Evolutionary conservation across 2,888 invertebrate genomes (phyloP).

Genomic region (Lepas anatifera): DNA sequence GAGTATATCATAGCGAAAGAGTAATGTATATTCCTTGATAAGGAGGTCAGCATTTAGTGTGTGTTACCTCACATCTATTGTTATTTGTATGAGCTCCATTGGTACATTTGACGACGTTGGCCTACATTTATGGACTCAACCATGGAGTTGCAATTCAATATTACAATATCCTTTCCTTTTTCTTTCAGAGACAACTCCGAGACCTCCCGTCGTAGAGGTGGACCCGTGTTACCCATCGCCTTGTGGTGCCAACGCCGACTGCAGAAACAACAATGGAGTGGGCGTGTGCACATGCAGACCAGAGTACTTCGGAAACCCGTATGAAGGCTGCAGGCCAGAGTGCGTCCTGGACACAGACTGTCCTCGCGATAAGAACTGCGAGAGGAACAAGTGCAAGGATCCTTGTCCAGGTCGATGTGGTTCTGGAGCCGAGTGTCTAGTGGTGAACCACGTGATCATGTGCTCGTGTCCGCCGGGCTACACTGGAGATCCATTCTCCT

Average conservation of each 20-base stretch:
- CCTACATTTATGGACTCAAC: too few relatives aligned
- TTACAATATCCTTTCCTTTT: neutral
- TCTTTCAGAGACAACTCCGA: neutral
- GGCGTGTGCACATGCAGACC: constrained; percentile 68
- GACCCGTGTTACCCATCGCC: constrained; percentile 67
- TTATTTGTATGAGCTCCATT: too few relatives aligned
- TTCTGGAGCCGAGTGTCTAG: constrained; percentile 54
- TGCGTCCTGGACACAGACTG: constrained; percentile 68
- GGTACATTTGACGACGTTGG: too few relatives aligned
- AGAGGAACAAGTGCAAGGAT: constrained; percentile 49
- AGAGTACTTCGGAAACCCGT: constrained; percentile 43
- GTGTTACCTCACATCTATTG: too few relatives aligned
- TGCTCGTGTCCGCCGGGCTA: constrained; percentile 58
- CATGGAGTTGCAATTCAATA: too few relatives aligned
- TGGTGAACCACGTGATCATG: constrained; percentile 60
- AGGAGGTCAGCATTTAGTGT: too few relatives aligned
- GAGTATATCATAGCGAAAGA: too few relatives aligned
- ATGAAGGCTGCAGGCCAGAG: constrained; percentile 62
- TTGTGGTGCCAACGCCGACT: constrained; percentile 74
- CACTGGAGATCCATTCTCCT: constrained; percentile 51
- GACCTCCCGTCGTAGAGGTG: constrained; percentile 29
- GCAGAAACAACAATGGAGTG: constrained; percentile 58
- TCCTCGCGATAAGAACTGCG: constrained; percentile 60
- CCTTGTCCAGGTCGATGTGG: constrained; percentile 54
- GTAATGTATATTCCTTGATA: too few relatives aligned